These are phyloP conservation scores for Rhingia campestris DNA, from an alignment of 2,888 invertebrate species.

Conservation along the genomic window DNA sequence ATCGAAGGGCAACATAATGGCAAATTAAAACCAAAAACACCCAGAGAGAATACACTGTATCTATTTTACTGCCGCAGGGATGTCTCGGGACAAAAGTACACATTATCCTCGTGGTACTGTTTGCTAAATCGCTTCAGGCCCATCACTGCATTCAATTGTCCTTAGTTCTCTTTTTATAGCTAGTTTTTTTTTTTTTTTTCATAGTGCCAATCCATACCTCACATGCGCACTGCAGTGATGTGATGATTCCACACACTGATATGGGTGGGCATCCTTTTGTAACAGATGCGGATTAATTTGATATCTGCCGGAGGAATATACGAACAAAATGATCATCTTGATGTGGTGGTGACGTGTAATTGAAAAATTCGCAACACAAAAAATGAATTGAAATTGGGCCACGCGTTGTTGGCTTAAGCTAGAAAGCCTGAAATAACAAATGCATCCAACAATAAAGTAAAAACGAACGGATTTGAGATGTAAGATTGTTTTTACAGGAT, in stretches of 20 bases:
- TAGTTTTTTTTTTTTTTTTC: constrained; percentile 24
- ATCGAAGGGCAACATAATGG: constrained; percentile 44
- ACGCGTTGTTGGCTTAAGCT: constrained; percentile 38
- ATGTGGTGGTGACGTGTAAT: not conserved
- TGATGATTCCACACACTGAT: constrained; percentile 57
- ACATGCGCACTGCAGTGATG: constrained; percentile 23
- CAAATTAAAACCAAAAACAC: constrained; percentile 57
- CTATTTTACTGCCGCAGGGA: constrained; percentile 52
- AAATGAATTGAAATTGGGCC: not conserved
- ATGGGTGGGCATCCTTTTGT: constrained; percentile 64
- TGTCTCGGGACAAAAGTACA: constrained; percentile 67
- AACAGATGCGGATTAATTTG: constrained; percentile 35
- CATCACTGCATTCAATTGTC: constrained; percentile 54
- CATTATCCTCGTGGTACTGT: constrained; percentile 42
- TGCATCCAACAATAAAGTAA: not conserved
- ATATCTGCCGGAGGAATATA: constrained; percentile 24
- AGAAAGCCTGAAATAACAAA: constrained; percentile 44
- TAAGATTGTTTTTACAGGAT: constrained; percentile 30
- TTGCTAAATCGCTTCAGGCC: constrained; percentile 48
- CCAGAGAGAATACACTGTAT: constrained; percentile 40
- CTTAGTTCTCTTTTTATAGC: constrained; percentile 38
- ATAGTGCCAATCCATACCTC: constrained; percentile 17
- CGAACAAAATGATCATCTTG: constrained; percentile 4
- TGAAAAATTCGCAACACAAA: constrained; percentile 17
- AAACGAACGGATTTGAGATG: not conserved